Percentiles rank a stretch among this genome's conserved stretches.
These are phyloP conservation scores for Brachypodius melanocephalos DNA, from an alignment of 2,113 vertebrate species.

Conservation along the genomic window DNA sequence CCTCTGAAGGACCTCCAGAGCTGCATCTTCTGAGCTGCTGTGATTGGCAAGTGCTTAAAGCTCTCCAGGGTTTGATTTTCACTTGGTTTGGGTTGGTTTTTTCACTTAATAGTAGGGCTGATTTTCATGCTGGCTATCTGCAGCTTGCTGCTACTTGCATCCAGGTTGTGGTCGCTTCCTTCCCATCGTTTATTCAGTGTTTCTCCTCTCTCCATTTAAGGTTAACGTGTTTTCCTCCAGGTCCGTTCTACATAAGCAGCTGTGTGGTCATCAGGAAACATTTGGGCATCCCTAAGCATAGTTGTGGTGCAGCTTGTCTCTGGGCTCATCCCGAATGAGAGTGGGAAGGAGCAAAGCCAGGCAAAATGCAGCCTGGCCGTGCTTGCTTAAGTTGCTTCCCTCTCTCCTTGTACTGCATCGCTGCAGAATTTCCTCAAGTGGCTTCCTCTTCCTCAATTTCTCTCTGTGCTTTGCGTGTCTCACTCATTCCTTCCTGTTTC, in stretches of 20 bases:
- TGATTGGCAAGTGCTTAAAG: not conserved
- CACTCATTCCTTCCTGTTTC: not conserved
- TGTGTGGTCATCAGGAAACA: not conserved
- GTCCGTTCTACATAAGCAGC: not conserved
- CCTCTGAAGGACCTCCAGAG: not conserved
- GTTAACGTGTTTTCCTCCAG: not conserved
- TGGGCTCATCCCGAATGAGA: not conserved
- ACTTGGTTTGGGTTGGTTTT: not conserved
- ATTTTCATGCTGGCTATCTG: fast-evolving
- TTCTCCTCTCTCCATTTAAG: not conserved
- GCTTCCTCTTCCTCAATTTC: not conserved
- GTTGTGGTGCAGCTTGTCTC: not conserved
- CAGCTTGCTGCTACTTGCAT: not conserved
- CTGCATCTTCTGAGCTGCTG: not conserved
- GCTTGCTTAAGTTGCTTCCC: not conserved
- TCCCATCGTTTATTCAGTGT: not conserved
- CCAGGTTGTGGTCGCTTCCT: not conserved
- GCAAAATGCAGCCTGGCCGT: not conserved
- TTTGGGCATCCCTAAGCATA: not conserved
- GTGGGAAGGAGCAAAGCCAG: not conserved
- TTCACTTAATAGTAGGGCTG: not conserved
- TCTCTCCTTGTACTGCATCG: not conserved
- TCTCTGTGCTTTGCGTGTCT: fast-evolving
- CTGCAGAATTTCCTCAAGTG: not conserved
- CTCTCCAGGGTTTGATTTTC: not conserved